A percentile compares a stretch with the other conserved stretches of the same genome.
phyloP scores from a whole-genome alignment of 2,113 vertebrate genomes.

The Echinops telfairi region DNA sequence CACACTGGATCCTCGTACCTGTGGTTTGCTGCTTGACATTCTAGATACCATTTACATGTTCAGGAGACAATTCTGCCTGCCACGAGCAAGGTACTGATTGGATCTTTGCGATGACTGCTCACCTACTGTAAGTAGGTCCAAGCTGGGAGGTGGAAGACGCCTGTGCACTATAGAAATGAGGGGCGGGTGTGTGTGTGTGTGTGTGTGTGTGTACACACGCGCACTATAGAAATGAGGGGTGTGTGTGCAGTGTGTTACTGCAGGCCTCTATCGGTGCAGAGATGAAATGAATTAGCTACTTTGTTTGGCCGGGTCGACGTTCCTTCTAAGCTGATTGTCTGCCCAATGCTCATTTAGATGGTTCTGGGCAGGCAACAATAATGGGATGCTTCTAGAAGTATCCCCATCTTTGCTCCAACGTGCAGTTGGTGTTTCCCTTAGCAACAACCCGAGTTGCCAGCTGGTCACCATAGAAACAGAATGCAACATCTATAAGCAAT shows the following conservation, averaged over 20 bases:
- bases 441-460: slow-evolving; percentile 69
- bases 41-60: not conserved
- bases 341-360: slow-evolving; percentile 6
- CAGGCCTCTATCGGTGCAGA: too few species aligned
- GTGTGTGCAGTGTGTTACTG: too few species aligned
- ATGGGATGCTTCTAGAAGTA: slow-evolving; percentile 53
- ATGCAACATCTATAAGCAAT: slow-evolving; percentile 43
- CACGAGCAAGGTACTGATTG: not conserved
- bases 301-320: too few species aligned
- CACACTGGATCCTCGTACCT: not conserved
- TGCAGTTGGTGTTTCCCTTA: slow-evolving; percentile 66
- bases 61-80: not conserved
- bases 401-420: slow-evolving; percentile 37
- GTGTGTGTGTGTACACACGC: too few species aligned
- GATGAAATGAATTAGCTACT: too few species aligned
- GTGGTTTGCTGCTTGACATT: not conserved
- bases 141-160: too few species aligned
- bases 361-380: slow-evolving; percentile 48
- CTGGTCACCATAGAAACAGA: slow-evolving; percentile 75
- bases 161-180: too few species aligned
- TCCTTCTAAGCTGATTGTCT: slow-evolving; percentile 12
- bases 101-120: not conserved
- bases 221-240: too few species aligned
- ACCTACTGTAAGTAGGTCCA: not conserved
- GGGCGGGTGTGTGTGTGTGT: too few species aligned